Conservation (phyloP, 2,113 vertebrate species). For the Chrysemys picta region DNA sequence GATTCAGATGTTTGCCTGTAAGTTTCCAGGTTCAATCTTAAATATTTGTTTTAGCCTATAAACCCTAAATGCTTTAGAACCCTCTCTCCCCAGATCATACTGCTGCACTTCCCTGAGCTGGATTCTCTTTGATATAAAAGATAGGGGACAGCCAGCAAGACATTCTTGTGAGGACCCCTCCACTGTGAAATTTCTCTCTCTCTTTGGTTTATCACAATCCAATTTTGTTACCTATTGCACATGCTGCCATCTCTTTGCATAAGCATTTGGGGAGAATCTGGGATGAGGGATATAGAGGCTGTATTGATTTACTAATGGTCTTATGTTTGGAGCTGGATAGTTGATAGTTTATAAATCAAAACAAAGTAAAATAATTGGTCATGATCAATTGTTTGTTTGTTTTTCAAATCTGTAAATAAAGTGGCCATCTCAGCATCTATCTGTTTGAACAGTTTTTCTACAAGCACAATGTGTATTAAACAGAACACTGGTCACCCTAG, state of each 20-base stretch:
- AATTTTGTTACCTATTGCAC: background rate
- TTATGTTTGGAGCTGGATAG: background rate
- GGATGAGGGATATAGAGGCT: background rate
- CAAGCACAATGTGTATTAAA: accelerated
- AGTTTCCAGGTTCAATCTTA: background rate
- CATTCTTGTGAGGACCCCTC: background rate
- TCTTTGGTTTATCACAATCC: background rate
- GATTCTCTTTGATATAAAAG: accelerated
- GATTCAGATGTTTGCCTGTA: background rate
- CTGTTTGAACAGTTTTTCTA: accelerated
- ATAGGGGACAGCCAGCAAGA: accelerated
- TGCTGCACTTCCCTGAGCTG: accelerated
- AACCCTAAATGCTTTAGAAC: accelerated
- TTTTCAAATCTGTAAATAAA: accelerated
- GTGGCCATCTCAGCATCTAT: accelerated
- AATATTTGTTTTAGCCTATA: background rate
- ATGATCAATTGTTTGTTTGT: accelerated
- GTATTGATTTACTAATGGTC: accelerated
- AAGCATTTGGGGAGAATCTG: background rate
- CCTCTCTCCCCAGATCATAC: background rate
- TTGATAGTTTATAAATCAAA: accelerated
- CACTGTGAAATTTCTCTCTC: background rate
- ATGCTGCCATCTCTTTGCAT: background rate
- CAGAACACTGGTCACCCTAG: accelerated
- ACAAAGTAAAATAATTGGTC: accelerated